Evolutionary conservation across 2,797 vertebrate species (phyloP).

Genomic region (Kryptopterus vitreolus): DNA sequence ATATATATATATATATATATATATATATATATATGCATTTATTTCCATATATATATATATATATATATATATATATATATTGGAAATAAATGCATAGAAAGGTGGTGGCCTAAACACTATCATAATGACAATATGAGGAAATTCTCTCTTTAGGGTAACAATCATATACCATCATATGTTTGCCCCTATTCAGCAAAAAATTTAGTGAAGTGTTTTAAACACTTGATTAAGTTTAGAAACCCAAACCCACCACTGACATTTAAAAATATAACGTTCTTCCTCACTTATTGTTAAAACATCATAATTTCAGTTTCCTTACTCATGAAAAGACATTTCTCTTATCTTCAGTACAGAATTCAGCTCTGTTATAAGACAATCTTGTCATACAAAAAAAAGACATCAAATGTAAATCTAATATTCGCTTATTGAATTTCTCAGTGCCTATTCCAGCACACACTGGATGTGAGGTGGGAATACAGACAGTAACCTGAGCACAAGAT

Average conservation of each 20-base stretch:
- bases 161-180: too few species aligned
- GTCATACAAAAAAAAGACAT: background rate
- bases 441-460: too few species aligned
- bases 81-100: too few species aligned
- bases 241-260: background rate
- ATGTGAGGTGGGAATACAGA: background rate
- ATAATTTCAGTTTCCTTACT: background rate
- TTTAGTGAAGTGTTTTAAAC: too few species aligned
- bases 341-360: background rate
- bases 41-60: too few species aligned
- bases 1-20: too few species aligned
- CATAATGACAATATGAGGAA: too few species aligned
- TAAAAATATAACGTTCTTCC: background rate
- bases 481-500: background rate
- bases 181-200: too few species aligned
- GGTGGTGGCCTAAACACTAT: too few species aligned
- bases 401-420: background rate
- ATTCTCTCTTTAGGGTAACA: too few species aligned
- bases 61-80: too few species aligned
- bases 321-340: background rate
- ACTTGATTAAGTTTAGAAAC: background rate
- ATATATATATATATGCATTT: too few species aligned
- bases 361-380: background rate
- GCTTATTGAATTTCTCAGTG: background rate
- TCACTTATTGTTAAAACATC: background rate